Evolutionary conservation across 1,140 invertebrate genomes (phyloP).

Genomic region (Drosophila lini): DNA sequence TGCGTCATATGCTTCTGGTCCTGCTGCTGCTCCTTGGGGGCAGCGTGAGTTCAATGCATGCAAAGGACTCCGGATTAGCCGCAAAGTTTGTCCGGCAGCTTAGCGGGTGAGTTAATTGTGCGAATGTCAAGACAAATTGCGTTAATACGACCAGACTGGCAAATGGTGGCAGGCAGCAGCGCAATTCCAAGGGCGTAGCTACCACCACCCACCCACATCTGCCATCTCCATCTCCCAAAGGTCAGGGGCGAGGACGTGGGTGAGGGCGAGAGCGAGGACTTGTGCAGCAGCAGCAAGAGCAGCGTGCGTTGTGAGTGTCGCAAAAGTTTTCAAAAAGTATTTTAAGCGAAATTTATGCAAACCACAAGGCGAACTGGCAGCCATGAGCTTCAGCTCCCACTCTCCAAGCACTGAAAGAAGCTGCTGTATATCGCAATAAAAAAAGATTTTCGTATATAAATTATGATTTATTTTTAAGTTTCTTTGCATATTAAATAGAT

Average conservation of each 20-base stretch:
- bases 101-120: slow-evolving; percentile 83
- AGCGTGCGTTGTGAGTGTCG: slow-evolving; percentile 53
- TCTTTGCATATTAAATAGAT: background rate
- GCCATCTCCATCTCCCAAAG: slow-evolving; percentile 48
- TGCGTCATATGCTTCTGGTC: slow-evolving; percentile 62
- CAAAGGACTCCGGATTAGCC: slow-evolving; percentile 60
- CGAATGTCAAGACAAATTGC: slow-evolving; percentile 84
- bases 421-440: background rate
- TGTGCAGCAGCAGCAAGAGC: slow-evolving; percentile 21
- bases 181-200: slow-evolving; percentile 6
- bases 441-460: background rate
- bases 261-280: slow-evolving; percentile 1
- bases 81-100: slow-evolving; percentile 64
- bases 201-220: slow-evolving; percentile 2
- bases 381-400: slow-evolving; percentile 16
- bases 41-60: slow-evolving; percentile 44
- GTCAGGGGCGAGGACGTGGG: slow-evolving; percentile 20
- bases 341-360: slow-evolving; percentile 82
- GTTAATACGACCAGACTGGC: slow-evolving; percentile 70
- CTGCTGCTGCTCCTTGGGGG: background rate
- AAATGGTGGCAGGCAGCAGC: slow-evolving; percentile 39
- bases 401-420: slow-evolving; percentile 1
- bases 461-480: background rate
- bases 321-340: slow-evolving; percentile 82
- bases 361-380: slow-evolving; percentile 76